Base-by-base conservation (phyloP, 2,797 vertebrate species). In the Scomberomorus guttatus region DNA sequence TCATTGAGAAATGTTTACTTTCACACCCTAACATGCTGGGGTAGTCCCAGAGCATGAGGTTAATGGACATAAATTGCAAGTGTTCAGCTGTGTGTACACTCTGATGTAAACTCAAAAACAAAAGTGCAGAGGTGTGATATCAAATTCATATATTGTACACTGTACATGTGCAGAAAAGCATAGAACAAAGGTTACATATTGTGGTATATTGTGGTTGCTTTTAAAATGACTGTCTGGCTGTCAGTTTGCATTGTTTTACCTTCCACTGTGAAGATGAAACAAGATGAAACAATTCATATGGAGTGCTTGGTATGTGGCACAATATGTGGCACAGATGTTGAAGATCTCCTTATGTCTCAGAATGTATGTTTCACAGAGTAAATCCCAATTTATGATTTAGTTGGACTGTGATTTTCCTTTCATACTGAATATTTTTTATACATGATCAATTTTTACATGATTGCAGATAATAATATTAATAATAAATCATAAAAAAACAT, bases 301-400 rank as follows among this genome's bases (percentile, higher is more conserved):
- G 75, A 92, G 85, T 82, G 54, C 89, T 76, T 83, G 90, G 89
- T 86, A 94, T 93, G 90, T 83, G 70, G 86, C 74, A 52, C 88
- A 94, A 90, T 92, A 88, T 94, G 92, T 87, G 79, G 57, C 85
- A 81, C 94, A 95, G 94, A 95, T 95, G 94, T 94, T 85, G 67
- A 85, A 85, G 64, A 83, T 85, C 80, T 86, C 65, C 58, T 84
- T 82, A 75, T 87, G 71, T 86, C 83, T 64, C 68, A 56, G 61
- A 73, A 87, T 63, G 56, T 72, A 56, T 77, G 44, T 39, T 73
- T 79, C 73, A 80, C 46, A 78, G 63, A 73, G 65, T 67, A 78
- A 80, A 66, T 74, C 60, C 25, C 1, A 27, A 50, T 80, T 80
- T 34, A 69, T 42, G 46, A 69, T 63, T 46, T 7, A 46, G 5